Percentiles rank a stretch among this genome's conserved stretches.
These are phyloP conservation scores for Fringilla coelebs DNA, from an alignment of 2,797 vertebrate genomes.

Conservation along the genomic window DNA sequence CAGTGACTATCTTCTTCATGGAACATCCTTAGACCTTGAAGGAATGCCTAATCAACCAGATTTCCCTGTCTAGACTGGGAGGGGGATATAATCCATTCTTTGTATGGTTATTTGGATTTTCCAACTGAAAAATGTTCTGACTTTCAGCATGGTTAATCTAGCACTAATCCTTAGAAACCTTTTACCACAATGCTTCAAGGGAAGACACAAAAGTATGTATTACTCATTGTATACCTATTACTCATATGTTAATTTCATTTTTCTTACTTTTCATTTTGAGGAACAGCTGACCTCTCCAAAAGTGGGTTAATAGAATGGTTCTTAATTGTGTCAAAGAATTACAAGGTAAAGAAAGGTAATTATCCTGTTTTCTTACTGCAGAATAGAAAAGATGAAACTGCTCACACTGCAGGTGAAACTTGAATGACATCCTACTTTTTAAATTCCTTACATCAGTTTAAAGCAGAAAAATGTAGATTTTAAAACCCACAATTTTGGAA, in stretches of 20 bases:
- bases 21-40: neutral
- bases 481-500: neutral
- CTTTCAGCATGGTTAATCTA: conserved; percentile 24
- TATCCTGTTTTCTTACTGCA: neutral
- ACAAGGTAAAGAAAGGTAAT: neutral
- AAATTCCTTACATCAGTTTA: neutral
- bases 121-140: neutral
- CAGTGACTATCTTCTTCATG: neutral
- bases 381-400: neutral
- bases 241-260: neutral
- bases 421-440: neutral
- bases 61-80: neutral
- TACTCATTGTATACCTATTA: neutral
- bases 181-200: neutral
- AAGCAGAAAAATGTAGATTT: neutral
- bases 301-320: neutral
- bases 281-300: neutral
- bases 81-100: neutral
- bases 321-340: neutral
- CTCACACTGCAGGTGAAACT: neutral
- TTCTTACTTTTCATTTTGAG: neutral
- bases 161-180: conserved; percentile 3
- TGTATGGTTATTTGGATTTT: conserved; percentile 17
- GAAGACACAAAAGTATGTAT: neutral
- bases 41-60: neutral